Conservation (phyloP, 2,113 vertebrate genomes). For the Thryonomys swinderianus region DNA sequence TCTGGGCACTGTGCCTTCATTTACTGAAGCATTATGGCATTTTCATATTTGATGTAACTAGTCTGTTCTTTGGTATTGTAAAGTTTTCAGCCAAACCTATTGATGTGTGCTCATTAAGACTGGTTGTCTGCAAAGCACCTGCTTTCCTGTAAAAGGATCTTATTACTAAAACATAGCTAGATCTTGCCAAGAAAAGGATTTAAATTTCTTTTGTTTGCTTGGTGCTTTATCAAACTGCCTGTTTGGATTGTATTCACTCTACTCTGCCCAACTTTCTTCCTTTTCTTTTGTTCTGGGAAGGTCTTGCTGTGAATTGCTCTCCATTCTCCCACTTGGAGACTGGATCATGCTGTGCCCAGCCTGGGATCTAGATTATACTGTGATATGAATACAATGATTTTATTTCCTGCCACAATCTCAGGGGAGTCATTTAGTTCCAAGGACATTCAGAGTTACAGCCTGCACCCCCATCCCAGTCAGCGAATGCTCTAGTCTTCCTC, state of each 20-base stretch:
- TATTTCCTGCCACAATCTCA: constrained; percentile 37
- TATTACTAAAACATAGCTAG: background rate
- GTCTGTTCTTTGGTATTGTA: background rate
- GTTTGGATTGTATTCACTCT: background rate
- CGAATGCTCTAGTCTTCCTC: background rate
- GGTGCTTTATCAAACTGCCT: constrained; percentile 3
- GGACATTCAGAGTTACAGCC: constrained; percentile 4
- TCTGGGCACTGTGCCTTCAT: background rate
- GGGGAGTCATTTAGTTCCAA: constrained; percentile 44
- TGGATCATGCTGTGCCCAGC: background rate
- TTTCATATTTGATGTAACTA: background rate
- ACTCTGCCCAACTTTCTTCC: constrained; percentile 3
- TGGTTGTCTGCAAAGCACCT: constrained; percentile 29
- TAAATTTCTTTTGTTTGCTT: background rate
- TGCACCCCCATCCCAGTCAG: background rate
- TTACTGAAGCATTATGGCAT: background rate
- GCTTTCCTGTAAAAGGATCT: constrained; percentile 55
- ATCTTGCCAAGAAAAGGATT: constrained; percentile 17
- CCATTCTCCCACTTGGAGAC: constrained; percentile 9
- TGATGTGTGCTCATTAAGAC: background rate
- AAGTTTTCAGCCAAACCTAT: constrained; percentile 3
- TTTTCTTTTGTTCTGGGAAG: constrained; percentile 62
- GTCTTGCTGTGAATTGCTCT: background rate
- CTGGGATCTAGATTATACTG: constrained; percentile 20
- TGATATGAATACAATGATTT: constrained; percentile 50